Evolutionary conservation across 2,113 vertebrate species (phyloP).

Genomic region (Toxostoma redivivum): DNA sequence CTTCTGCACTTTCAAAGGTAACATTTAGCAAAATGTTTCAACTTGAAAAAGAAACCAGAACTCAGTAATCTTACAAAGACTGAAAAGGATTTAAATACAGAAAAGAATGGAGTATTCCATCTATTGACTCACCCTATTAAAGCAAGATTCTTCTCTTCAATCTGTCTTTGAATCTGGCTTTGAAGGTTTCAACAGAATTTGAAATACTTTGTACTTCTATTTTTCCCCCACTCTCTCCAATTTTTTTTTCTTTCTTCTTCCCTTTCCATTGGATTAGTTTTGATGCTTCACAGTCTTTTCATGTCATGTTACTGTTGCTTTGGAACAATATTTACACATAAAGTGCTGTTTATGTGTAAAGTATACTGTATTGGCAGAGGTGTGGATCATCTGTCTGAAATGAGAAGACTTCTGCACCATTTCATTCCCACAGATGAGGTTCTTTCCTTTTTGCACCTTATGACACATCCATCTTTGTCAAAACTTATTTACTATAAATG

Average conservation of each 20-base stretch:
- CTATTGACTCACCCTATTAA: background rate
- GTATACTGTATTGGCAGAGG: background rate
- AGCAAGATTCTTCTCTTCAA: background rate
- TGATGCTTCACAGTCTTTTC: background rate
- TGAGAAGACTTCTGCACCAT: background rate
- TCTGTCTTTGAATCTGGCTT: background rate
- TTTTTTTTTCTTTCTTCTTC: background rate
- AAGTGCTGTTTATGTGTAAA: background rate
- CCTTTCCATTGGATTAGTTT: background rate
- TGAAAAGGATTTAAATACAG: background rate
- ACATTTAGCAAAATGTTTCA: background rate
- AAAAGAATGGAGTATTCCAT: background rate
- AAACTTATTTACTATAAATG: slow-evolving; percentile 45
- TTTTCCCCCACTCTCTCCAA: background rate
- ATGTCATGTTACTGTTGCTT: background rate
- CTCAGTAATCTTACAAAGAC: background rate
- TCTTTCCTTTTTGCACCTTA: background rate
- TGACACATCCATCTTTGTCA: slow-evolving; percentile 5
- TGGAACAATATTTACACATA: background rate
- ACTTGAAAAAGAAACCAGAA: background rate
- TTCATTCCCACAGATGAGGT: background rate
- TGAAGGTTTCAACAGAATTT: background rate
- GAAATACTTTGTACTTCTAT: background rate
- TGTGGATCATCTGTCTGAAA: background rate
- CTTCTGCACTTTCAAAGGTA: background rate